Evolutionary conservation across 2,797 vertebrate genomes (phyloP), one percentile per base, ranked within the genome.

Genomic region (Notolepis coatsorum): DNA sequence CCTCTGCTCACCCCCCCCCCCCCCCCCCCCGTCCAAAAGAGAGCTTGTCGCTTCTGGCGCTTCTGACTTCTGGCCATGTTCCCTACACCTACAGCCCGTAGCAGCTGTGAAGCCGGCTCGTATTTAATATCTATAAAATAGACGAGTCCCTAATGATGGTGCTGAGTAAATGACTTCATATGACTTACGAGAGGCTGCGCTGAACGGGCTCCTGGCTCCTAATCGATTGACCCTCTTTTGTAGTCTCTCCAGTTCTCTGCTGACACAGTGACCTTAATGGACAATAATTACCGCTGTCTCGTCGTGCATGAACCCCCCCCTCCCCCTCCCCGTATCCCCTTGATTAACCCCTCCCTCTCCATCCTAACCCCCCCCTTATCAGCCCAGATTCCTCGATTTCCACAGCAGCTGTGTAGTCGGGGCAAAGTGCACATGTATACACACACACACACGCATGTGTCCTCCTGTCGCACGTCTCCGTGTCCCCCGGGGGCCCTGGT

Each of bases 221-320:
- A 69, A 91, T 91, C 87, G 79, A 91, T 91, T 82, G 82, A 80
- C 82, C 75, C 79, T 80, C 59, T 85, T 86, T 82, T 74, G 65
- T 41, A 35, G 76, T 45, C 69, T 88, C 81, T 80, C 81, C 69
- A 69, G 81, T 77, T 85, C 76, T 84, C 85, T 83, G 85, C 86
- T 91, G 88, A 91, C 91, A 92, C 87, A 82, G 78, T 92, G 87
- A 92, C 90, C 90, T 80, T 88, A 90, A 88, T 91, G 86, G 82
- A 86, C 58, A 75, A 73, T 81, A 88, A 88, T 84, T 82, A 88
- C 75, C 75, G 83, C 75, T 68, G 69, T 86, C 83, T 83, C 82
- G 73, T 87, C 83, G 70, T 80, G 86, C 87, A 82, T 89, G 87
- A 87, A 84, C 77, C 77, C 54, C 77, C 61, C 80, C 49, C 62